phyloP scores from a whole-genome alignment of 2,888 invertebrate genomes.

The Lepidocyrtinus sp. region DNA sequence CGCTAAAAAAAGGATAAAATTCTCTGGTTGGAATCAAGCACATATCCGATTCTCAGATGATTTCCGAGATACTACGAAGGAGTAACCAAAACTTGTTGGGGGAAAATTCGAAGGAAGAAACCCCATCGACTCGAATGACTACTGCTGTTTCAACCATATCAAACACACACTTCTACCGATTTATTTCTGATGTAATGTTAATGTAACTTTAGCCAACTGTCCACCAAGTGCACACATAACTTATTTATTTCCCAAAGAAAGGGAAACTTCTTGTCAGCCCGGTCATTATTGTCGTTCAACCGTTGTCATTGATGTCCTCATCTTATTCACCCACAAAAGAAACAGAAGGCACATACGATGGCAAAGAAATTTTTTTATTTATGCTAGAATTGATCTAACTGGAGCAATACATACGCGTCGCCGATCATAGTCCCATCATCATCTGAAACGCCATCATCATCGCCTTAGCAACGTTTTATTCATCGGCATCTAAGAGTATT shows the following conservation, averaged over 20 bases:
- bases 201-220: constrained; percentile 31
- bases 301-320: constrained; percentile 47
- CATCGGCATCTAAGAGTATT: constrained; percentile 17
- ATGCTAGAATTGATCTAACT: not conserved
- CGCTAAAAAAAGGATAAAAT: constrained; percentile 10
- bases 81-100: not conserved
- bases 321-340: not conserved
- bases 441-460: constrained; percentile 17
- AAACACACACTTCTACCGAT: not conserved
- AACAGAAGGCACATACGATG: not conserved
- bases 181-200: constrained; percentile 34
- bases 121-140: not conserved
- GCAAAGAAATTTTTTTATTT: not conserved
- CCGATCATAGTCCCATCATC: constrained; percentile 47
- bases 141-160: not conserved
- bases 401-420: constrained; percentile 38
- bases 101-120: not conserved
- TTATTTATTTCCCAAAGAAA: constrained; percentile 9
- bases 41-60: not conserved
- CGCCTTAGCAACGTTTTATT: constrained; percentile 28
- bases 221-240: not conserved
- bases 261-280: constrained; percentile 54
- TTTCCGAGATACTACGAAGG: not conserved
- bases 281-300: constrained; percentile 57
- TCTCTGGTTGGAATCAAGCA: not conserved